A percentile compares a stretch with the other conserved stretches of the same genome.
phyloP scores from a whole-genome alignment of 2,113 vertebrate genomes.

The Stercorarius parasiticus region DNA sequence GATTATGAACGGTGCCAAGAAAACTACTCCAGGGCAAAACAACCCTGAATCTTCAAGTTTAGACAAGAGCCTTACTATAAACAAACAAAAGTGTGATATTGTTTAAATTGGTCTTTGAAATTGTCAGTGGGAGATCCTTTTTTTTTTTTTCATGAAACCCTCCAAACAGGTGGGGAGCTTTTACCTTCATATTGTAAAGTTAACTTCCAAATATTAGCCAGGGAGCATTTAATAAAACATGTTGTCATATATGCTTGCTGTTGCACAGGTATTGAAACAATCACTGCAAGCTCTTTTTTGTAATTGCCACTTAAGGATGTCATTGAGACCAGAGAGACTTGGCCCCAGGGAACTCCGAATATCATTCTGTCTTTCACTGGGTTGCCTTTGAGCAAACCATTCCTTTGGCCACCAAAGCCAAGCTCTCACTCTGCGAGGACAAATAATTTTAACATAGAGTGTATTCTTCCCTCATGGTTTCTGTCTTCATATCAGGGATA shows the following conservation, averaged over 20 bases:
- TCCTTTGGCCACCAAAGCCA: neutral
- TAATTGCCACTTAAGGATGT: neutral
- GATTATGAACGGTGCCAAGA: conserved; percentile 40
- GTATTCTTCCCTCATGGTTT: neutral
- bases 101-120: conserved; percentile 63
- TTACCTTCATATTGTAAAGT: conserved; percentile 1
- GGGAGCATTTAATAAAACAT: neutral
- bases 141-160: neutral
- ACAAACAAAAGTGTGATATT: conserved; percentile 60
- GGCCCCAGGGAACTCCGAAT: neutral
- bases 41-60: conserved; percentile 49
- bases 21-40: conserved; percentile 64
- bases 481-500: neutral
- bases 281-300: neutral
- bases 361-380: neutral
- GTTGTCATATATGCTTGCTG: neutral
- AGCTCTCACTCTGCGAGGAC: neutral
- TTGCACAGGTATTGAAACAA: neutral
- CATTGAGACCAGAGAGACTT: neutral
- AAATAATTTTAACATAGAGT: neutral
- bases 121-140: conserved; percentile 39
- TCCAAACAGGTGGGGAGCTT: conserved; percentile 19
- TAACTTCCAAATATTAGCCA: neutral
- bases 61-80: conserved; percentile 59
- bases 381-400: neutral